A percentile compares a stretch with the other conserved stretches of the same genome.
These are phyloP conservation scores for Neoitamus cyanurus DNA, from an alignment of 2,888 invertebrate species.

Conservation along the genomic window DNA sequence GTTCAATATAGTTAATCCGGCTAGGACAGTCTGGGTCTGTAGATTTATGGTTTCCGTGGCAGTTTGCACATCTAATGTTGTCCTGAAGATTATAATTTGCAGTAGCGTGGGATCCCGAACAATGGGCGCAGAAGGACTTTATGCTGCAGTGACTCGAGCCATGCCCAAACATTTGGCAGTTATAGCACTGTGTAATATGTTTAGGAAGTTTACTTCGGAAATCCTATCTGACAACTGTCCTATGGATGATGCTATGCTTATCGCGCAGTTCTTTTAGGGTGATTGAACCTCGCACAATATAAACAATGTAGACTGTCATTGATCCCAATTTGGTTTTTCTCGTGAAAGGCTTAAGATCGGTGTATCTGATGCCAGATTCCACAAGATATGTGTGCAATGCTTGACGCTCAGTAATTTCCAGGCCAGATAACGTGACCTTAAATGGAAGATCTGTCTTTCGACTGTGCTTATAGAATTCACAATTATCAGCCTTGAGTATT, in stretches of 20 bases:
- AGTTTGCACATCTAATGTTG: background rate
- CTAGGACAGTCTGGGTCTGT: background rate
- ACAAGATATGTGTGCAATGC: too few relatives aligned
- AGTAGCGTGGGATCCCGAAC: background rate
- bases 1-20: background rate
- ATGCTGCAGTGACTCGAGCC: background rate
- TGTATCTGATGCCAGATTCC: too few relatives aligned
- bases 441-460: too few relatives aligned
- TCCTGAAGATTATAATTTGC: background rate
- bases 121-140: background rate
- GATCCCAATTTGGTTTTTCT: too few relatives aligned
- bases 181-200: background rate
- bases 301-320: too few relatives aligned
- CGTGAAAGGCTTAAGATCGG: too few relatives aligned
- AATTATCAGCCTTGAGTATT: too few relatives aligned
- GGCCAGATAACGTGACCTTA: too few relatives aligned
- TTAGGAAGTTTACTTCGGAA: background rate
- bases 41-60: background rate
- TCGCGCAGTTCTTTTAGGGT: background rate
- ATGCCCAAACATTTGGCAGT: background rate
- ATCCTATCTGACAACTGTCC: background rate
- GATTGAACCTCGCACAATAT: background rate
- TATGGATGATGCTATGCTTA: background rate
- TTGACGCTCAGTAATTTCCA: too few relatives aligned
- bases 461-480: too few relatives aligned